Evolutionary conservation across 2,888 invertebrate genomes (phyloP).

Genomic region (Dexiosoma caninum): DNA sequence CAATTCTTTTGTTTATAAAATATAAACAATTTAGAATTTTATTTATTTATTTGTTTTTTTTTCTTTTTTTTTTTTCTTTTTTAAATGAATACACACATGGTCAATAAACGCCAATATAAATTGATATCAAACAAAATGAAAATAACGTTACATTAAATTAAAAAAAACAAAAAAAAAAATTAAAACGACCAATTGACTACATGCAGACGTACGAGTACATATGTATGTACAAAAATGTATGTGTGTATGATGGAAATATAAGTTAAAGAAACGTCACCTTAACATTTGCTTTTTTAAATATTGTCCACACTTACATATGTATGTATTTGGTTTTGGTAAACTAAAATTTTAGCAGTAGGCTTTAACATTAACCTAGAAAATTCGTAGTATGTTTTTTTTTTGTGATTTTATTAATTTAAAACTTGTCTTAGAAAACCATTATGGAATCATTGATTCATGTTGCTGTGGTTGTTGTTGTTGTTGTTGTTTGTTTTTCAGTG

Average conservation of each 20-base stretch:
- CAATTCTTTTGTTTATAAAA: slow-evolving; percentile 57
- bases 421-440: slow-evolving; percentile 34
- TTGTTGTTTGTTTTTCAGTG: not conserved
- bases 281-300: slow-evolving; percentile 29
- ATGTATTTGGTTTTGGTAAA: not conserved
- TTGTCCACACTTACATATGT: not conserved
- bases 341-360: slow-evolving; percentile 48
- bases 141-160: slow-evolving; percentile 56
- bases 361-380: slow-evolving; percentile 64
- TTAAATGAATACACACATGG: slow-evolving; percentile 34
- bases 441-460: slow-evolving; percentile 17
- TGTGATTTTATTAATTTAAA: slow-evolving; percentile 14
- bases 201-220: no score
- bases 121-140: slow-evolving; percentile 43
- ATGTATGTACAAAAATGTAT: no score
- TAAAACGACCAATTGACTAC: not conserved
- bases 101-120: slow-evolving; percentile 40
- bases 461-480: no score
- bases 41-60: not conserved
- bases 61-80: not conserved
- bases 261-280: slow-evolving; percentile 50
- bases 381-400: not conserved
- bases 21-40: slow-evolving; percentile 55
- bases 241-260: slow-evolving; percentile 12
- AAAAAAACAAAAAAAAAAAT: not conserved